Base-by-base conservation (phyloP, 2,797 vertebrate genomes). In the Anolis apletophallus region DNA sequence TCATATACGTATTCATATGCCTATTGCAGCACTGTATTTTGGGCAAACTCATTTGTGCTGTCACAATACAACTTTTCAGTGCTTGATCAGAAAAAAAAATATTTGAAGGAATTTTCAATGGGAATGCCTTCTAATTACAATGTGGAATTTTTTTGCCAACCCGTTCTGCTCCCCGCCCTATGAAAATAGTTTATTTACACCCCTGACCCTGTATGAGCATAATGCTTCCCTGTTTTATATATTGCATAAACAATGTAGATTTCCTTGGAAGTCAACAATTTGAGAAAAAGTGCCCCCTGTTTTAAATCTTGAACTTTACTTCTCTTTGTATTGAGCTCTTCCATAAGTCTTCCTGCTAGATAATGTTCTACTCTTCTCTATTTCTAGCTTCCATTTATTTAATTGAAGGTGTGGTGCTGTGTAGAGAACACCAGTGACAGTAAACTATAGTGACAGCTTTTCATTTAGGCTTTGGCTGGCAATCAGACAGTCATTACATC, bases 381-480 rank as follows among this genome's bases (percentile, higher is more conserved):
- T 95, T 85, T 87, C 68, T 61, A 83, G 80, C 82, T 77, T 81
- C 88, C 85, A 54, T 83, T 93, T 93, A 93, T 89, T 92, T 90
- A 90, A 74, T 83, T 76, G 85, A 85, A 90, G 90, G 76, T 91
- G 75, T 85, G 84, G 50, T 87, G 89, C 90, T 86, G 87, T 89
- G 87, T 88, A 87, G 88, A 91, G 93, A 93, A 93, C 93, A 67
- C 82, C 83, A 88, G 85, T 93, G 88, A 90, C 87, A 93, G 84
- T 87, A 91, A 92, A 78, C 90, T 77, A 64, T 54, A 83, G 77
- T 87, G 89, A 90, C 83, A 89, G 78, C 50, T 91, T 90, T 79
- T 89, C 82, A 83, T 88, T 88, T 92, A 55, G 81, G 36, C 74
- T 86, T 92, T 89, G 89, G 68, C 82, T 92, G 90, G 92, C 89